A percentile compares a stretch with the other conserved stretches of the same genome.
These are phyloP conservation scores for Aphodius sticticus DNA, from an alignment of 2,888 invertebrate species.

Conservation along the genomic window DNA sequence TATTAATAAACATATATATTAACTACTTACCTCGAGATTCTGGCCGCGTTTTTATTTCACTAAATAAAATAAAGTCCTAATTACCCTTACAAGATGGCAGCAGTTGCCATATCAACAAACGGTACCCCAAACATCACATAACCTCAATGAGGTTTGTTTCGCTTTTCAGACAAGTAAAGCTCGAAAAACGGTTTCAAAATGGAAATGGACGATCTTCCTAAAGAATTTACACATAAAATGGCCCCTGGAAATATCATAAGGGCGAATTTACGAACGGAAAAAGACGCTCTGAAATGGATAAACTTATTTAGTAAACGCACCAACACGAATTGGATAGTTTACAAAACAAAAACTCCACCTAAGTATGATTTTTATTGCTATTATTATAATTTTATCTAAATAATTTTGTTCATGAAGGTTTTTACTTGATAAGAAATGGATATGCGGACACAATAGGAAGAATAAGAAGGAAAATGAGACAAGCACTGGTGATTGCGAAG, in stretches of 20 bases:
- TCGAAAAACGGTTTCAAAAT: background rate
- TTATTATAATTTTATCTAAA: background rate
- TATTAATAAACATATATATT: too few species aligned
- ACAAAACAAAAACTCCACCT: background rate
- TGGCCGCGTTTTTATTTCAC: background rate
- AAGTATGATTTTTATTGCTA: background rate
- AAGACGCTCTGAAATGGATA: background rate
- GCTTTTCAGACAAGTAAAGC: background rate
- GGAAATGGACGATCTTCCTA: background rate
- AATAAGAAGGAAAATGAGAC: background rate
- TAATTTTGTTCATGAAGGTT: background rate
- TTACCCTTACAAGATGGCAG: background rate
- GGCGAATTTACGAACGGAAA: background rate
- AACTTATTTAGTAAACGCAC: background rate
- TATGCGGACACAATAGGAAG: background rate
- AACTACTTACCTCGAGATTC: background rate
- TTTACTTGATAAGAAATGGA: slow-evolving; percentile 4
- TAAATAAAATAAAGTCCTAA: background rate
- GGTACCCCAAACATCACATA: background rate
- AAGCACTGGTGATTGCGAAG: background rate
- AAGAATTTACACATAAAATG: background rate
- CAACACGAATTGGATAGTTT: background rate
- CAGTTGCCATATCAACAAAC: background rate
- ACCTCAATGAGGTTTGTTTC: background rate
- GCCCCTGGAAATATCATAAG: background rate